These are phyloP conservation scores for Labeo catla DNA, from an alignment of 2,113 vertebrate species.

Conservation along the genomic window DNA sequence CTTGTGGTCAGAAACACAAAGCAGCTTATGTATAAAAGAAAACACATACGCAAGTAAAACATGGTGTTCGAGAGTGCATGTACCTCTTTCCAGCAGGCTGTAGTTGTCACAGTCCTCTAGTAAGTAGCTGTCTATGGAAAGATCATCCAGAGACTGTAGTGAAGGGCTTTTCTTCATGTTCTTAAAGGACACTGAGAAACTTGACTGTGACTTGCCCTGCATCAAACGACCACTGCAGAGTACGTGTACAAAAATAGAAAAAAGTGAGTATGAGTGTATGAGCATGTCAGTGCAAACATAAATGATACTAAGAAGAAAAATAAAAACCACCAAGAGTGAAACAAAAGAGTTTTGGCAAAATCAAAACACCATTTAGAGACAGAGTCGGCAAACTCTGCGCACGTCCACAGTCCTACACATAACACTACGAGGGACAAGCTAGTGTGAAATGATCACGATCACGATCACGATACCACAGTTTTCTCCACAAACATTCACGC, in stretches of 20 bases:
- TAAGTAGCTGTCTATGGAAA: slow-evolving; percentile 92
- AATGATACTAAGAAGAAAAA: neutral
- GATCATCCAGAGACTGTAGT: slow-evolving; percentile 89
- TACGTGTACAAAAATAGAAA: slow-evolving; percentile 42
- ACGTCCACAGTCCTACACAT: slow-evolving; percentile 12
- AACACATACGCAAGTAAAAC: neutral
- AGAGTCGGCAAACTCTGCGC: neutral
- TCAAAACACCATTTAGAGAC: slow-evolving; percentile 7
- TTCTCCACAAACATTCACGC: slow-evolving; percentile 21
- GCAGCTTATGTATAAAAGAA: neutral
- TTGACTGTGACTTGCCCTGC: slow-evolving; percentile 87
- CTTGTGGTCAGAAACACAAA: slow-evolving; percentile 30
- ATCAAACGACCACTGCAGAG: slow-evolving; percentile 83
- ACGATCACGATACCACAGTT: slow-evolving; percentile 18
- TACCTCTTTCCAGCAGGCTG: slow-evolving; percentile 89
- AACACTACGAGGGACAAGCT: neutral
- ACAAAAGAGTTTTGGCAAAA: neutral
- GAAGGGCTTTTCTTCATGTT: slow-evolving; percentile 94
- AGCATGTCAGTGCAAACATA: neutral
- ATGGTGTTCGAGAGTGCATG: slow-evolving; percentile 25
- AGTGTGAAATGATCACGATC: neutral
- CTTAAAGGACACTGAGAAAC: slow-evolving; percentile 88
- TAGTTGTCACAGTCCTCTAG: slow-evolving; percentile 90
- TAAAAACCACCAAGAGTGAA: neutral
- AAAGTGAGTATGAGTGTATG: neutral